phyloP scores from a whole-genome alignment of 2,888 invertebrate species.

The Plusia festucae region DNA sequence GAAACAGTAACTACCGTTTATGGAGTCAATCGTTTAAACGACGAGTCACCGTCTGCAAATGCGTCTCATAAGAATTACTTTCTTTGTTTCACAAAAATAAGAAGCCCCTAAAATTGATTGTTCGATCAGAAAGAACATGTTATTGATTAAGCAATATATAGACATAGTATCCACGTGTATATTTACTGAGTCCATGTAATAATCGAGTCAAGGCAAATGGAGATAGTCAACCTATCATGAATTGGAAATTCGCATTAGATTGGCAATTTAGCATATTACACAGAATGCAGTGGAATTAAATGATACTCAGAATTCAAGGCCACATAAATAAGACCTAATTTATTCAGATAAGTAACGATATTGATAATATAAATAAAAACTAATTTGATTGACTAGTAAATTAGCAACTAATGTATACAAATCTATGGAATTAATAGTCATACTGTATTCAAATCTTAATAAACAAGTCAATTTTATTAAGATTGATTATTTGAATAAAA shows the following conservation, averaged over 20 bases:
- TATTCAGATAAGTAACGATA: not conserved
- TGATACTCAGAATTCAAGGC: not conserved
- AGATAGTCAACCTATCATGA: not conserved
- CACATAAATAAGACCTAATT: not conserved
- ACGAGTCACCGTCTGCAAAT: conserved; percentile 4
- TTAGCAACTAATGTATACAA: too few relatives aligned
- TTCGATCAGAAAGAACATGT: not conserved
- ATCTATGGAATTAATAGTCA: too few relatives aligned
- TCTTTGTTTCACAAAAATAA: not conserved
- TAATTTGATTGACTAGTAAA: not conserved
- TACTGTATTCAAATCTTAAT: too few relatives aligned
- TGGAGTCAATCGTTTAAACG: not conserved
- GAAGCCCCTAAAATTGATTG: not conserved
- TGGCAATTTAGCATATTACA: not conserved
- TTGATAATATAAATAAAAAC: not conserved
- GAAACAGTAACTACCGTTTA: not conserved
- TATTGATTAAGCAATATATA: not conserved
- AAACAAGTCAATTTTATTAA: not conserved
- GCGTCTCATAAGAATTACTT: not conserved
- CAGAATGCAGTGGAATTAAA: not conserved
- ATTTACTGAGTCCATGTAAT: not conserved
- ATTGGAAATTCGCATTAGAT: not conserved
- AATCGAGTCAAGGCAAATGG: not conserved
- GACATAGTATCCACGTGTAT: not conserved
- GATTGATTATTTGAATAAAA: not conserved